phyloP scores from a whole-genome alignment of 2,797 vertebrate genomes.

The Atherinosoma microstoma region DNA sequence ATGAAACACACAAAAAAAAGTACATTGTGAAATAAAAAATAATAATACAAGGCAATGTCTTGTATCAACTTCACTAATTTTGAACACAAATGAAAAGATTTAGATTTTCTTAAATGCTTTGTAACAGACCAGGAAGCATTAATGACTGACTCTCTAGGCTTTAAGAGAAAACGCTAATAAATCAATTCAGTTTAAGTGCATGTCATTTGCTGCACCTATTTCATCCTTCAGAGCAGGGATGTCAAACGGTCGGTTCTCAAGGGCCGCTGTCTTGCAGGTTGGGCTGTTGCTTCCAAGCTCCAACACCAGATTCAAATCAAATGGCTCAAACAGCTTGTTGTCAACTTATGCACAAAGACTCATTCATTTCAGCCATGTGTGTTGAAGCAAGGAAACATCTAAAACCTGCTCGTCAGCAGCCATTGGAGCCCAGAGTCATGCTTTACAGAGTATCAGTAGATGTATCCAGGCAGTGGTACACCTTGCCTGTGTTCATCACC shows the following conservation, averaged over 20 bases:
- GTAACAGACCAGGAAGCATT: conserved; percentile 47
- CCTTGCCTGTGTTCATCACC: background rate
- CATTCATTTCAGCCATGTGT: no score
- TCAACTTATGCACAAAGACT: no score
- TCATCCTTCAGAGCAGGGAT: background rate
- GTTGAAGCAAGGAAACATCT: no score
- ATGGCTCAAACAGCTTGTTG: no score
- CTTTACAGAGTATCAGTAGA: no score
- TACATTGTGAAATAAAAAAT: background rate
- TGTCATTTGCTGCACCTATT: conserved; percentile 3
- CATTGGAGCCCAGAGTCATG: no score
- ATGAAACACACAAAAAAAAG: conserved; percentile 2
- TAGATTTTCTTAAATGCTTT: conserved; percentile 23
- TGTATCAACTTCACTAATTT: background rate
- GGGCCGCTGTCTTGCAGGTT: no score
- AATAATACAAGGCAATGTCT: background rate
- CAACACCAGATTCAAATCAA: no score
- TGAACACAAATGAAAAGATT: background rate
- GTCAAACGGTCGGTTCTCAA: no score
- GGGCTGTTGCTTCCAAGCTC: no score
- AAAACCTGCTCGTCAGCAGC: no score
- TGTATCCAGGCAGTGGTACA: background rate
- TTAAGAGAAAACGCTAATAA: background rate
- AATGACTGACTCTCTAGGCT: background rate
- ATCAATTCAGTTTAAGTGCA: conserved; percentile 22